These are phyloP conservation scores for Gnathonemus longibarbis DNA, from an alignment of 2,113 vertebrate species.

Conservation along the genomic window DNA sequence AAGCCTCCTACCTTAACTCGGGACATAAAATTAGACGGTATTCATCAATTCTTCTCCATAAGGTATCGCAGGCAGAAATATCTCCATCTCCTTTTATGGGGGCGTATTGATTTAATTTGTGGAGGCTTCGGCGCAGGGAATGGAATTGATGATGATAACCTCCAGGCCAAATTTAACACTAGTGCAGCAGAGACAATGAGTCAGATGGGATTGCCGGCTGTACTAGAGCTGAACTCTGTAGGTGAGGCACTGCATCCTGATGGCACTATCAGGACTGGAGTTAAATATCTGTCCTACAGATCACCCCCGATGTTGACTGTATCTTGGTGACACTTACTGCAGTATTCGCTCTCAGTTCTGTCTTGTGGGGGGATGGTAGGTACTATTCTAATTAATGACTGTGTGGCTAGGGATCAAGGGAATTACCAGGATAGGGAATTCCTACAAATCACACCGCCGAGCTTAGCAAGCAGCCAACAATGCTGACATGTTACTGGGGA, in stretches of 20 bases:
- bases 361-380: neutral
- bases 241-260: neutral
- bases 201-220: neutral
- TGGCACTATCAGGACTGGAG: neutral
- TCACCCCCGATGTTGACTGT: neutral
- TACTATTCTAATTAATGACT: neutral
- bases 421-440: neutral
- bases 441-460: neutral
- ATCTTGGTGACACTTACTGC: neutral
- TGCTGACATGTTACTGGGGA: neutral
- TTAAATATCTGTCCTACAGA: neutral
- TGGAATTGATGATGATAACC: neutral
- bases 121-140: neutral
- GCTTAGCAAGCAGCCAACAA: neutral
- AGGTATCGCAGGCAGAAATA: neutral
- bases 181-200: neutral
- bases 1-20: neutral
- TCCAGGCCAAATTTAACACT: neutral
- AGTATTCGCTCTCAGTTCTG: neutral
- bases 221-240: neutral
- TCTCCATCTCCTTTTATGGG: neutral
- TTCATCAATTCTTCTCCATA: neutral
- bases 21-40: constrained; percentile 1
- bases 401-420: neutral
- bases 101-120: neutral